Conservation (phyloP, 2,888 invertebrate species). For the Galeopsomyia nigrocyanea region DNA sequence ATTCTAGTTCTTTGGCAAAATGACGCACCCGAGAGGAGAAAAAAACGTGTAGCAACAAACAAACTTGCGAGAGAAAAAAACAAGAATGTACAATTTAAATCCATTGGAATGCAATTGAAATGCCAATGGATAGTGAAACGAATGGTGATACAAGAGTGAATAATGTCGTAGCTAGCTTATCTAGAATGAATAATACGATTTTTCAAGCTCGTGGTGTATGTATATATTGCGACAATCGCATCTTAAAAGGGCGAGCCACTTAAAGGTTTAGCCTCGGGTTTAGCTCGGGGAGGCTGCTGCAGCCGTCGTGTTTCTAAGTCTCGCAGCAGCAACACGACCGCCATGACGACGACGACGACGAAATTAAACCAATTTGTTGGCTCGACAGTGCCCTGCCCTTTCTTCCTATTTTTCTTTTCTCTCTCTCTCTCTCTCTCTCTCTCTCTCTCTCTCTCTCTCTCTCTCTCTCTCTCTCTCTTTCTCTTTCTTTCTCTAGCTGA, state of each 20-base stretch:
- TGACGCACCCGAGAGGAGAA: no score
- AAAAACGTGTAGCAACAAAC: no score
- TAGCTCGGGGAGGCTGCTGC: neutral
- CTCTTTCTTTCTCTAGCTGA: neutral
- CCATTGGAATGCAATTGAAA: no score
- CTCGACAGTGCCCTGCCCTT: conserved; percentile 23
- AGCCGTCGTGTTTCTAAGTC: conserved; percentile 21
- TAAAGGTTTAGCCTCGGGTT: neutral
- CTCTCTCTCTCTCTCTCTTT: conserved; percentile 14
- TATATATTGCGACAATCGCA: neutral
- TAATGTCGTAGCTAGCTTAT: neutral
- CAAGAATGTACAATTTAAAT: no score
- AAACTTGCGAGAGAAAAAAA: no score
- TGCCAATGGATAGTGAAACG: no score
- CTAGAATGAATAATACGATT: neutral
- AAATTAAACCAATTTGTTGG: conserved; percentile 48
- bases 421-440: conserved; percentile 12
- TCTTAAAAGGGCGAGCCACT: conserved; percentile 22
- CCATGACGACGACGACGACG: conserved; percentile 15
- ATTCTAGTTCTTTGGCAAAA: no score
- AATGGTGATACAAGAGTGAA: neutral
- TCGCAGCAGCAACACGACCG: conserved; percentile 5
- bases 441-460: conserved; percentile 13
- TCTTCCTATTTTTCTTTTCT: conserved; percentile 31
- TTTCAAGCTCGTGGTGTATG: neutral